Evolutionary conservation across 2,888 invertebrate species (phyloP).

Genomic region (Euplagia quadripunctaria): DNA sequence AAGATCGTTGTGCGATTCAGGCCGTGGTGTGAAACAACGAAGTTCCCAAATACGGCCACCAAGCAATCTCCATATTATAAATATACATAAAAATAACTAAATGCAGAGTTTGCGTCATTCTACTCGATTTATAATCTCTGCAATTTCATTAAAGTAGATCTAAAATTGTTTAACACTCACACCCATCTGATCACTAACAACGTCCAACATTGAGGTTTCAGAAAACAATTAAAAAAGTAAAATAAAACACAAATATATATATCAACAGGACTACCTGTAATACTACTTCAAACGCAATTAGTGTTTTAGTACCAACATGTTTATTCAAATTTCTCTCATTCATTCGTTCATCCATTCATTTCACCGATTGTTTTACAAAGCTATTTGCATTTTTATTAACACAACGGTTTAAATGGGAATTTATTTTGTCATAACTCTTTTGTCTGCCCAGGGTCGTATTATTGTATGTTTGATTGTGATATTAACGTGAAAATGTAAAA

Average conservation of each 20-base stretch:
- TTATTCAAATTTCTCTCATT: constrained; percentile 17
- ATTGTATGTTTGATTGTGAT: constrained; percentile 2
- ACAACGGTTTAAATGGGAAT: constrained; percentile 31
- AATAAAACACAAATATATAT: constrained; percentile 2
- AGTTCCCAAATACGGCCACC: no score
- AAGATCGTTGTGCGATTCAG: no score
- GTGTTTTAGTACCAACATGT: constrained; percentile 9
- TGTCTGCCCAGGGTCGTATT: background rate
- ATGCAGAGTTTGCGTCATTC: no score
- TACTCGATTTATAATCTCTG: no score
- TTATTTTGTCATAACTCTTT: constrained; percentile 35
- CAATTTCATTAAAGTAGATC: no score
- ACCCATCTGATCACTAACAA: no score
- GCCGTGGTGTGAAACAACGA: no score
- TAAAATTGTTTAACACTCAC: no score
- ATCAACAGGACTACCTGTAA: constrained; percentile 10
- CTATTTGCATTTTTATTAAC: constrained; percentile 53
- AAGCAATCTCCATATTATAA: no score
- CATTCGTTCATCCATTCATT: constrained; percentile 33
- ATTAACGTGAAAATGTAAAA: background rate
- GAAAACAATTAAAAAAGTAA: background rate
- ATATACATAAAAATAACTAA: no score
- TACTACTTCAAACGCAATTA: constrained; percentile 26
- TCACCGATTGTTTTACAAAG: constrained; percentile 44
- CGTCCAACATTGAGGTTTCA: no score